Conservation (phyloP, 30 jellyfish, hydroid and myxozoan genomes). For the Aurelia aurita complex sp. Pacific region DNA sequence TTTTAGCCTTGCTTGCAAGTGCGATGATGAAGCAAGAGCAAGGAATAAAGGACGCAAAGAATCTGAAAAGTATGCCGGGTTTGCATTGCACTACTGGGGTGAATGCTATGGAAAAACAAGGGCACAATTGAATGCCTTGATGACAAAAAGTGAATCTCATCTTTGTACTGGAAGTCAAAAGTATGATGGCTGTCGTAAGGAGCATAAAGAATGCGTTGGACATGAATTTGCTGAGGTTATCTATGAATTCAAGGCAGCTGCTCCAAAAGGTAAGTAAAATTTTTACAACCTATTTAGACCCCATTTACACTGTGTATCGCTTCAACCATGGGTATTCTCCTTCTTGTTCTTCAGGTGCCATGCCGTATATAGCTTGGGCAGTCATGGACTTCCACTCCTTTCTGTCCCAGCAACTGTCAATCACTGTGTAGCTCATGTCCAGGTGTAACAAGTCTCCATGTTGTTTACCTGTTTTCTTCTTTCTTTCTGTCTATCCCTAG, state of each 20-base stretch:
- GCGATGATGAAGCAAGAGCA: background rate
- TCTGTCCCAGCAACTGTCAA: no score
- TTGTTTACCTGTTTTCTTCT: no score
- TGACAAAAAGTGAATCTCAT: background rate
- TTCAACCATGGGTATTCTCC: no score
- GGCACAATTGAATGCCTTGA: background rate
- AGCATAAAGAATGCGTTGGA: conserved; percentile 13
- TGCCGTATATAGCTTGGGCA: no score
- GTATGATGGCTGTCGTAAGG: background rate
- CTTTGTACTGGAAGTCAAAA: conserved; percentile 16
- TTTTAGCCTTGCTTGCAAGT: conserved; percentile 8
- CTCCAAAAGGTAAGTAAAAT: background rate
- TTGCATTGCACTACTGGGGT: conserved; percentile 27
- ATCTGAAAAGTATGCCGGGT: background rate
- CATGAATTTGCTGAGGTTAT: conserved; percentile 6
- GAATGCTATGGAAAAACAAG: conserved; percentile 19
- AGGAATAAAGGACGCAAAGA: background rate
- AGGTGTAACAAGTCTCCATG: no score
- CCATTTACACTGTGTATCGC: no score
- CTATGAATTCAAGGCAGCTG: background rate
- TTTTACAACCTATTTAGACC: no score
- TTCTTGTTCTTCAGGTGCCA: no score
- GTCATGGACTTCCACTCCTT: no score
- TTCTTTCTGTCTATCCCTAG: no score
- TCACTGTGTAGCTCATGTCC: no score